phyloP scores from a whole-genome alignment of 2,113 vertebrate genomes.

The Centrocercus urophasianus region DNA sequence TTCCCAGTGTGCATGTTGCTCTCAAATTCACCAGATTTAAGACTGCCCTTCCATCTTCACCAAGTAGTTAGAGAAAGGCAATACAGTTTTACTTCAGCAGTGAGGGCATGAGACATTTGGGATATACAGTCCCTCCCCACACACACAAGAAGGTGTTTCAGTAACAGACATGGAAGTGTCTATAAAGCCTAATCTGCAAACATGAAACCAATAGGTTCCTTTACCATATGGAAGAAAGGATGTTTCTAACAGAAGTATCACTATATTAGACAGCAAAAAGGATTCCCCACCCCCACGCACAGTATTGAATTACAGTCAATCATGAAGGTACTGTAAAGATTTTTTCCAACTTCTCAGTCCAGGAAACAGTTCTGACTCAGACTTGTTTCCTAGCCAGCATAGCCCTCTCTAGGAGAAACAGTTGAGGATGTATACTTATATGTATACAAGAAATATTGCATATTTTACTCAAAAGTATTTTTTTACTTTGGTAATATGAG shows the following conservation, averaged over 20 bases:
- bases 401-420: not conserved
- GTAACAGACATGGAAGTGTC: too few species aligned
- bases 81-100: not conserved
- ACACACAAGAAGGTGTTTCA: too few species aligned
- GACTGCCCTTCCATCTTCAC: not conserved
- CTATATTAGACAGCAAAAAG: not conserved
- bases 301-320: not conserved
- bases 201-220: not conserved
- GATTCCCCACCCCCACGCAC: not conserved
- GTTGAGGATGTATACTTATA: rapidly evolving
- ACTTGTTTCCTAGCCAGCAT: not conserved
- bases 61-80: not conserved
- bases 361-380: not conserved
- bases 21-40: not conserved
- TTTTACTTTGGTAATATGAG: not conserved
- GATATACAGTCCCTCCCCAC: too few species aligned
- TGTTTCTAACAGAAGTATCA: not conserved
- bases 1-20: not conserved
- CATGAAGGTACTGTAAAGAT: not conserved
- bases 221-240: not conserved
- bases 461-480: rapidly evolving
- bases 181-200: not conserved
- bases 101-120: rapidly evolving
- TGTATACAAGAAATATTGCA: not conserved
- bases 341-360: not conserved